phyloP scores from a whole-genome alignment of 2,888 invertebrate genomes.

The Bombyx huttoni region DNA sequence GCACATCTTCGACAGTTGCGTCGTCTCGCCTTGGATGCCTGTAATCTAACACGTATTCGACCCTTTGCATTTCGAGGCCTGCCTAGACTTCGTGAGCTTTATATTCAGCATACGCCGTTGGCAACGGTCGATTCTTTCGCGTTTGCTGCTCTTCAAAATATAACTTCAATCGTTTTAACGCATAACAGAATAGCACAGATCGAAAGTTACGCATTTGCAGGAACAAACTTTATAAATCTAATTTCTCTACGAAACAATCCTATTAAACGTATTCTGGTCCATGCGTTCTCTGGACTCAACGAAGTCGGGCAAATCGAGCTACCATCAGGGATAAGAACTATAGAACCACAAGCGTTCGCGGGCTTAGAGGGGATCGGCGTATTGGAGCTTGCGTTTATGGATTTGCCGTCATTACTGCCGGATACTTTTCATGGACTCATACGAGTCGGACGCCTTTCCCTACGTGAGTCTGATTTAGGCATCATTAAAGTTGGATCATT shows the following conservation, averaged over 20 bases:
- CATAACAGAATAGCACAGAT: slow-evolving; percentile 81
- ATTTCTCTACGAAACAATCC: slow-evolving; percentile 90
- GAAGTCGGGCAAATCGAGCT: slow-evolving; percentile 87
- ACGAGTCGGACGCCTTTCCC: slow-evolving; percentile 80
- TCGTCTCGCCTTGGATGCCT: slow-evolving; percentile 88
- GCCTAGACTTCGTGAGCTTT: slow-evolving; percentile 81
- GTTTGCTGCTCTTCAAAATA: slow-evolving; percentile 87
- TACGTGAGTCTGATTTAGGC: slow-evolving; percentile 88
- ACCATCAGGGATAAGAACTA: slow-evolving; percentile 81
- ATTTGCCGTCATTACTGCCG: slow-evolving; percentile 78
- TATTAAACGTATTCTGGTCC: slow-evolving; percentile 82
- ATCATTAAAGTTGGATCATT: slow-evolving; percentile 82
- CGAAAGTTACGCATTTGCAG: slow-evolving; percentile 87
- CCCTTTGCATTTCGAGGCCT: slow-evolving; percentile 90
- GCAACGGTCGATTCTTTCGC: slow-evolving; percentile 85
- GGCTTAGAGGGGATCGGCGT: slow-evolving; percentile 87
- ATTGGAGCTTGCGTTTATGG: slow-evolving; percentile 88
- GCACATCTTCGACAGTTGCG: no score
- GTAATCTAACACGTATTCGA: slow-evolving; percentile 86
- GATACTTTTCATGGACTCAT: slow-evolving; percentile 84
- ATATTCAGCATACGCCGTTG: slow-evolving; percentile 89
- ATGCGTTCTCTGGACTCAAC: slow-evolving; percentile 87
- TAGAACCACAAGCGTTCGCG: slow-evolving; percentile 86
- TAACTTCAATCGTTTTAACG: slow-evolving; percentile 78
- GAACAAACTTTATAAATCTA: slow-evolving; percentile 85